Conservation (phyloP, 2,113 vertebrate species). For the Brachypodius melanocephalos region DNA sequence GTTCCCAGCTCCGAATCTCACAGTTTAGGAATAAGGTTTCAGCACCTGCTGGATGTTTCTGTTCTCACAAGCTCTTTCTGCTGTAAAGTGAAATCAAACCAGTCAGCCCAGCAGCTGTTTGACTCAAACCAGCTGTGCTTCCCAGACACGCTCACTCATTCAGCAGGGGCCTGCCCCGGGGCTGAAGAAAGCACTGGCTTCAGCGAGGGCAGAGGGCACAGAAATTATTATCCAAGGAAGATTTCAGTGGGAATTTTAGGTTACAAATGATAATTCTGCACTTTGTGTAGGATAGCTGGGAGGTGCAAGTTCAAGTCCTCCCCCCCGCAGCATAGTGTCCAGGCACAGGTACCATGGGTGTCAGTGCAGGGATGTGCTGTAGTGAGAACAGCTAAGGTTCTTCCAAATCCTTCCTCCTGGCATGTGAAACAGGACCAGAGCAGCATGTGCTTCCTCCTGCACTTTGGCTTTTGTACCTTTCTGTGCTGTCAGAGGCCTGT, state of each 20-base stretch:
- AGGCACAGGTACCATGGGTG: fast-evolving
- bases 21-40: not conserved
- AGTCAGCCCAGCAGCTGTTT: not conserved
- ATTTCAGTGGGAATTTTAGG: not conserved
- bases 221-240: not conserved
- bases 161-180: not conserved
- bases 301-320: not conserved
- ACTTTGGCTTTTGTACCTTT: not conserved
- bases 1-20: fast-evolving
- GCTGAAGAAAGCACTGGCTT: fast-evolving
- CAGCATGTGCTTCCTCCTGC: not conserved
- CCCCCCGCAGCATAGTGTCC: fast-evolving
- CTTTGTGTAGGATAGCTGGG: not conserved
- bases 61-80: not conserved
- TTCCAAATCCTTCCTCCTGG: not conserved
- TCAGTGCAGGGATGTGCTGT: fast-evolving
- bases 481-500: not conserved
- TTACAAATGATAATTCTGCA: not conserved
- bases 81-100: not conserved
- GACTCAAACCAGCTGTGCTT: not conserved
- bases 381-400: fast-evolving
- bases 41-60: not conserved
- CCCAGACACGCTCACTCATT: fast-evolving
- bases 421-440: fast-evolving
- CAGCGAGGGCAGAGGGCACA: fast-evolving